phyloP scores from a whole-genome alignment of 1,140 invertebrate genomes.

The Trissolcus basalis region DNA sequence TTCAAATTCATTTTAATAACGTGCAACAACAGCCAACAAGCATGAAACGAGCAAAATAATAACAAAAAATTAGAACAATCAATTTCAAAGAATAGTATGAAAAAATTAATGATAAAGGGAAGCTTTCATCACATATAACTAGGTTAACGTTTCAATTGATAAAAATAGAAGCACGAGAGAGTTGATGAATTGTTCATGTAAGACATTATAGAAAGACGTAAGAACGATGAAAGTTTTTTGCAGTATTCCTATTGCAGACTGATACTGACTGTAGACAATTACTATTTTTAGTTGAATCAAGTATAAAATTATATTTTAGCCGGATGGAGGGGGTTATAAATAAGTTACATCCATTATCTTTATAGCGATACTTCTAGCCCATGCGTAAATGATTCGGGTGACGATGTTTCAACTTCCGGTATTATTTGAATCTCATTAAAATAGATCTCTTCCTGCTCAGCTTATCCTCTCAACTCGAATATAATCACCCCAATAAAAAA shows the following conservation, averaged over 20 bases:
- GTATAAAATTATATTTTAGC: slow-evolving; percentile 34
- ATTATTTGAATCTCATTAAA: too few relatives aligned
- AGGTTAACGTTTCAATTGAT: neutral
- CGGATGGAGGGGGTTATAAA: slow-evolving; percentile 34
- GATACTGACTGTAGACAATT: slow-evolving; percentile 24
- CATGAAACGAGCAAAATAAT: too few relatives aligned
- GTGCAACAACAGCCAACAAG: too few relatives aligned
- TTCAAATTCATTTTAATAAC: too few relatives aligned
- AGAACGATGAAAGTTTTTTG: slow-evolving; percentile 2
- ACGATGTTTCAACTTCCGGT: slow-evolving; percentile 27
- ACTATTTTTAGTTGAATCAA: slow-evolving; percentile 38
- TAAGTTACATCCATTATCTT: slow-evolving; percentile 48
- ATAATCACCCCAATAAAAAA: too few relatives aligned
- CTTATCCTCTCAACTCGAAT: too few relatives aligned
- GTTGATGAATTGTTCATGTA: neutral
- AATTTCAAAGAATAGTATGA: too few relatives aligned
- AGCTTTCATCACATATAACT: neutral
- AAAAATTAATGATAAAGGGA: neutral
- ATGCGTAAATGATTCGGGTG: slow-evolving; percentile 12
- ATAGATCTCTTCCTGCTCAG: too few relatives aligned
- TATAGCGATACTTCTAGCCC: slow-evolving; percentile 30
- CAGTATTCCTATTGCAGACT: slow-evolving; percentile 18
- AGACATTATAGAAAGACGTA: slow-evolving; percentile 11
- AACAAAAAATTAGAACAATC: too few relatives aligned
- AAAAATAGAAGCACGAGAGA: slow-evolving; percentile 1